phyloP scores from a whole-genome alignment of 2,797 vertebrate genomes.

The Selene dorsalis region DNA sequence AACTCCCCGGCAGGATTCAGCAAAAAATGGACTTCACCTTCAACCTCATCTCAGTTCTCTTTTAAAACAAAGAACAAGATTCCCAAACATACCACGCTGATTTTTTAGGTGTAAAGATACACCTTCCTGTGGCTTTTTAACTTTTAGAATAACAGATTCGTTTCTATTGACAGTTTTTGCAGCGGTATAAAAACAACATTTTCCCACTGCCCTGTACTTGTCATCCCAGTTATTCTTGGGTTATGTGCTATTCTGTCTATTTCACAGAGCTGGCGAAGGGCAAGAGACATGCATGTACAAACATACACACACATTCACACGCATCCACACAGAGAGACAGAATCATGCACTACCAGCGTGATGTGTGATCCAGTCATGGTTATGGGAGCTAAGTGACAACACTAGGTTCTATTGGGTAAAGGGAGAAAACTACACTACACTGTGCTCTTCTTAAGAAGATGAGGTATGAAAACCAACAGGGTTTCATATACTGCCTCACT shows the following conservation, averaged over 20 bases:
- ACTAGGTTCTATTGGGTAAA: constrained; percentile 19
- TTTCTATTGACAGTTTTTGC: constrained; percentile 38
- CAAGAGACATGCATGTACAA: constrained; percentile 47
- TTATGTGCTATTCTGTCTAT: constrained; percentile 55
- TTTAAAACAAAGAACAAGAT: constrained; percentile 26
- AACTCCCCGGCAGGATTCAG: constrained; percentile 18
- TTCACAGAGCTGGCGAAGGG: constrained; percentile 60
- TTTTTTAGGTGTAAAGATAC: constrained; percentile 17
- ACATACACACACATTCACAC: constrained; percentile 67
- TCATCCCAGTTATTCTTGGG: constrained; percentile 64
- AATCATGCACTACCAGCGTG: constrained; percentile 4
- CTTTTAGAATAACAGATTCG: constrained; percentile 40
- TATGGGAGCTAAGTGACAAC: constrained; percentile 48
- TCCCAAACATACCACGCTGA: constrained; percentile 13
- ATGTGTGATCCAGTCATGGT: constrained; percentile 42
- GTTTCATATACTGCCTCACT: constrained; percentile 5
- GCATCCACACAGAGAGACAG: too few relatives aligned
- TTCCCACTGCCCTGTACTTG: constrained; percentile 64
- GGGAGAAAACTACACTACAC: not conserved
- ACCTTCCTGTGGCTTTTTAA: constrained; percentile 24
- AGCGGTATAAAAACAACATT: constrained; percentile 27
- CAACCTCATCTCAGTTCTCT: constrained; percentile 22
- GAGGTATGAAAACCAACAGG: not conserved
- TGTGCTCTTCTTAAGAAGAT: constrained; percentile 5
- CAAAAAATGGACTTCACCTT: constrained; percentile 12